Evolutionary conservation across 2,888 invertebrate genomes (phyloP).

Genomic region (Dicyrtomina minuta): DNA sequence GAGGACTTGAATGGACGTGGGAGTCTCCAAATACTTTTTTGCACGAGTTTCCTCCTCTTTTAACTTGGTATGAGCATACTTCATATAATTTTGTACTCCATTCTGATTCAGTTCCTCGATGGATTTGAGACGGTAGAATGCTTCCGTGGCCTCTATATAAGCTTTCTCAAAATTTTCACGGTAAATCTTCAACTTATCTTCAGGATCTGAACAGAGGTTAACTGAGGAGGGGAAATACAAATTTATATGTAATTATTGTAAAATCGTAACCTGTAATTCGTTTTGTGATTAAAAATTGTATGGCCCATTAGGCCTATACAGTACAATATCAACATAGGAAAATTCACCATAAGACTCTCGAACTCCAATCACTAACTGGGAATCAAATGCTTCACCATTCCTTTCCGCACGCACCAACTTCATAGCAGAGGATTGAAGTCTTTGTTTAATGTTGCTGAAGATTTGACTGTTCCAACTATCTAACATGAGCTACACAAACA

Average conservation of each 20-base stretch:
- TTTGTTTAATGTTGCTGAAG: conserved; percentile 90
- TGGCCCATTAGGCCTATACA: background rate
- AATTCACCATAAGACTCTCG: conserved; percentile 88
- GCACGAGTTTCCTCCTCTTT: conserved; percentile 94
- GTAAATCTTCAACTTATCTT: conserved; percentile 93
- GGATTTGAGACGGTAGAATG: conserved; percentile 87
- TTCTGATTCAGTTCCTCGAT: conserved; percentile 83
- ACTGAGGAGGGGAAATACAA: conserved; percentile 63
- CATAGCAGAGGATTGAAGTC: conserved; percentile 94
- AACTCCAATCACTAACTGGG: conserved; percentile 95
- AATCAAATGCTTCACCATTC: conserved; percentile 96
- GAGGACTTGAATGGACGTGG: conserved; percentile 72
- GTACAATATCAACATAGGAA: too few species aligned
- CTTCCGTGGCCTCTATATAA: conserved; percentile 90
- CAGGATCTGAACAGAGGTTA: conserved; percentile 88
- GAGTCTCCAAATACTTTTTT: conserved; percentile 86
- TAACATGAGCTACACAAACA: conserved; percentile 77
- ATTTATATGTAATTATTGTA: background rate
- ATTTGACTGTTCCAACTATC: conserved; percentile 98
- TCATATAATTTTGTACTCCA: conserved; percentile 96
- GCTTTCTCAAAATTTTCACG: conserved; percentile 94
- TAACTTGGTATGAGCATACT: conserved; percentile 90
- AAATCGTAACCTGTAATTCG: background rate
- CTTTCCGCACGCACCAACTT: conserved; percentile 94
- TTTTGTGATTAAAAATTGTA: background rate